These are phyloP conservation scores for Zaprionus inermis DNA, from an alignment of 1,140 invertebrate species.

Conservation along the genomic window DNA sequence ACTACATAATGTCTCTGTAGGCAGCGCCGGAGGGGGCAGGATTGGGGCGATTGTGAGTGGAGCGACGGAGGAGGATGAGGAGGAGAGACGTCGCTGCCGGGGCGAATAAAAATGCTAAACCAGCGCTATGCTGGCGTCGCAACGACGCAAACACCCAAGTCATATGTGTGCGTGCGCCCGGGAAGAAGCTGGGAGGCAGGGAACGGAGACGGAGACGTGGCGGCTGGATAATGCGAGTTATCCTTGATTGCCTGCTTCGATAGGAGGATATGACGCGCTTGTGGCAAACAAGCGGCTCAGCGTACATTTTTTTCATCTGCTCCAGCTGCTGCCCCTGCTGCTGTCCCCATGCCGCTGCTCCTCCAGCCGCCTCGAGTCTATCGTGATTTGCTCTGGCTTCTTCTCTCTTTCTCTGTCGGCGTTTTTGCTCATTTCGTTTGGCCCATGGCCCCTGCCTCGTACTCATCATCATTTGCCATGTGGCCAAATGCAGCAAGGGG, in stretches of 20 bases:
- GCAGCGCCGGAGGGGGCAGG: slow-evolving; percentile 23
- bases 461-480: slow-evolving; percentile 67
- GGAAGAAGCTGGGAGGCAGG: not conserved
- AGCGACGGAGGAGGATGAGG: not conserved
- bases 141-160: slow-evolving; percentile 50
- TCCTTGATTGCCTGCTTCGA: slow-evolving; percentile 76
- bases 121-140: slow-evolving; percentile 71
- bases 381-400: slow-evolving; percentile 11
- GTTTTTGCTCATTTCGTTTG: slow-evolving; percentile 44
- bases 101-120: slow-evolving; percentile 74
- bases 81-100: slow-evolving; percentile 11
- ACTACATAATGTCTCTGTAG: slow-evolving; percentile 79
- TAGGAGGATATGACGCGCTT: slow-evolving; percentile 54
- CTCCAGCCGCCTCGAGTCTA: not conserved
- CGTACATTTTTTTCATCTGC: slow-evolving; percentile 4
- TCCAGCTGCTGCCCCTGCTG: slow-evolving; percentile 38
- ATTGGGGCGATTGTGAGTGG: not conserved
- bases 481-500: slow-evolving; percentile 20
- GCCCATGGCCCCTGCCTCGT: slow-evolving; percentile 45
- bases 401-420: too few species aligned
- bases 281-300: slow-evolving; percentile 64
- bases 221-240: slow-evolving; percentile 71
- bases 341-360: slow-evolving; percentile 48
- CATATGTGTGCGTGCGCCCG: slow-evolving; percentile 18
- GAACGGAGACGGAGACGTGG: slow-evolving; percentile 5